These are phyloP conservation scores for Zygaena filipendulae DNA, from an alignment of 2,888 invertebrate species.

Conservation along the genomic window DNA sequence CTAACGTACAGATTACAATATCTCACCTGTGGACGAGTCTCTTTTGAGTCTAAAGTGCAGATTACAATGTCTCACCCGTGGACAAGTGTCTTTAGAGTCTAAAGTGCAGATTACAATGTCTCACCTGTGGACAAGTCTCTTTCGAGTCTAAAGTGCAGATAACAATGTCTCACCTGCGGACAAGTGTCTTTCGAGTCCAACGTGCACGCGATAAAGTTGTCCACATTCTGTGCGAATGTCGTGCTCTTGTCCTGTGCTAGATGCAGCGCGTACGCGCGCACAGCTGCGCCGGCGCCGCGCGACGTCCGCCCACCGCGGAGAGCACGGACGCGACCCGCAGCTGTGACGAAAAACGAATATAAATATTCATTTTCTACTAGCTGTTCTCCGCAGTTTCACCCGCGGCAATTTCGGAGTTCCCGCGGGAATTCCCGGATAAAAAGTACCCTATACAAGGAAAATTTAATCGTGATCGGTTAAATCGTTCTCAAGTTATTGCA, in stretches of 20 bases:
- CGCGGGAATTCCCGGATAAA: too few relatives aligned
- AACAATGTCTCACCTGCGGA: constrained; percentile 79
- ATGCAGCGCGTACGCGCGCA: constrained; percentile 82
- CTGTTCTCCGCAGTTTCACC: too few relatives aligned
- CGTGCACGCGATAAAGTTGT: constrained; percentile 94
- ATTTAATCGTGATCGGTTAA: too few relatives aligned
- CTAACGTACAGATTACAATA: too few relatives aligned
- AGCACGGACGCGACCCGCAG: constrained; percentile 81
- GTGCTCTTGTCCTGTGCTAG: constrained; percentile 87
- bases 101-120: too few relatives aligned
- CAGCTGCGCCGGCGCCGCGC: constrained; percentile 74
- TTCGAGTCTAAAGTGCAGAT: constrained; percentile 93
- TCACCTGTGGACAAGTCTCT: constrained; percentile 84
- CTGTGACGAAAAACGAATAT: constrained; percentile 48
- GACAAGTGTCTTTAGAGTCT: constrained; percentile 90
- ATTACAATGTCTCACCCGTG: too few relatives aligned
- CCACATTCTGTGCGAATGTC: constrained; percentile 92
- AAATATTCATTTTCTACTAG: too few relatives aligned
- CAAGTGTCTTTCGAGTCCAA: constrained; percentile 89
- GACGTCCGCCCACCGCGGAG: constrained; percentile 64
- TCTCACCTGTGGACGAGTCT: too few relatives aligned
- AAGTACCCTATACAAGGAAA: too few relatives aligned
- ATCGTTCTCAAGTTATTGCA: neutral
- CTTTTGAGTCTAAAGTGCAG: too few relatives aligned
- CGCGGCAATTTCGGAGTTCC: too few relatives aligned